A percentile compares a stretch with the other conserved stretches of the same genome.
These are phyloP conservation scores for Sphinx pinastri DNA, from an alignment of 2,888 invertebrate species.

Conservation along the genomic window DNA sequence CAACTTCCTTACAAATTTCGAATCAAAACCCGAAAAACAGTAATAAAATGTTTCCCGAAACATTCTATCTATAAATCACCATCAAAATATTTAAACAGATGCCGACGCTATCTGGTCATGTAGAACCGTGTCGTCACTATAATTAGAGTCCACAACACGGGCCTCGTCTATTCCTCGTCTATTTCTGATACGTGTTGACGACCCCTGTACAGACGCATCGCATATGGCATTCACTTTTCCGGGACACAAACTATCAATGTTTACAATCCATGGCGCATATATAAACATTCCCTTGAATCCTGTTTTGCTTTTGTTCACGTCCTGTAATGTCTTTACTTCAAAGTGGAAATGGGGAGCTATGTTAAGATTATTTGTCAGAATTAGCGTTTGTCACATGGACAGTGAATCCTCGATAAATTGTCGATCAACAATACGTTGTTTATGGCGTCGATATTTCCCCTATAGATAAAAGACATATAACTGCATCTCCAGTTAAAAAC, in stretches of 20 bases:
- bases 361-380: not conserved
- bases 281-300: slow-evolving; percentile 18
- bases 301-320: slow-evolving; percentile 7
- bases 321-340: slow-evolving; percentile 14
- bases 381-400: not conserved
- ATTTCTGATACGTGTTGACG: slow-evolving; percentile 69
- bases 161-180: slow-evolving; percentile 59
- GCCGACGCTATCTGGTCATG: slow-evolving; percentile 37
- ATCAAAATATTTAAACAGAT: slow-evolving; percentile 40
- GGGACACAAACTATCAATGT: slow-evolving; percentile 26
- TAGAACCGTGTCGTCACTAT: slow-evolving; percentile 53
- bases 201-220: slow-evolving; percentile 55
- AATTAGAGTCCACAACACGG: slow-evolving; percentile 48
- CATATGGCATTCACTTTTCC: slow-evolving; percentile 31
- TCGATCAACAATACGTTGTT: not conserved
- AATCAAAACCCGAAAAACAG: slow-evolving; percentile 4
- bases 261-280: slow-evolving; percentile 19
- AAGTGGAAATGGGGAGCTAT: not conserved
- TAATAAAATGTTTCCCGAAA: slow-evolving; percentile 4
- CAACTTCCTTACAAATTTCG: not conserved
- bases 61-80: slow-evolving; percentile 31
- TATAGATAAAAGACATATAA: not conserved
- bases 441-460: not conserved
- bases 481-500: not conserved
- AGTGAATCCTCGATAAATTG: not conserved